Evolutionary conservation across 1,140 invertebrate genomes (phyloP), one percentile per base, ranked within the genome.

Genomic region (Phortica variegata): DNA sequence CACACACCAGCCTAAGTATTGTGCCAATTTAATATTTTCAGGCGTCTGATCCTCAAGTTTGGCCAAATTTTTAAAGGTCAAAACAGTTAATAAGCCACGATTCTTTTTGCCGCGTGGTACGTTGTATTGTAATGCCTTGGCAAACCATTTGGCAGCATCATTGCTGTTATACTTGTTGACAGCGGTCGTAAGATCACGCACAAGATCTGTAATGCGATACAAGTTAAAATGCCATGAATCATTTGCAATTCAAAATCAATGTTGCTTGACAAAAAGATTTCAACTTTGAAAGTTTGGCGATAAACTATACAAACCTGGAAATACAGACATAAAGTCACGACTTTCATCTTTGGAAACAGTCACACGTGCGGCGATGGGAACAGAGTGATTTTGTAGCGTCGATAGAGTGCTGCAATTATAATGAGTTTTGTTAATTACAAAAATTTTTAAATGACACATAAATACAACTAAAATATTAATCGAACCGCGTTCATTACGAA

Each of bases 1-100:
- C 38, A 91, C 81, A 76, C 92, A 95, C 95, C 94, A 98, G 47
- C 92, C 94, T 61, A 97, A 79, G 51, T 96, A 85, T 52, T 90
- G 86, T 0, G 90, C 89, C 19, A 87, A 66, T 60, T 86, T 83
- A 23, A 94, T 75, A 60, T 91, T 90, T 60, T 94, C 89, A 0
- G 87, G 84, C 1, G 87, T 89, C 2, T 88, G 69, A 39, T 83
- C 54, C 38, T 66, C 39, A 0, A 52, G 36, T 33, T 84, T 77
- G 0, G 76, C 77, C 7, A 97, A 71, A 72, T 86, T 82, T 72
- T 85, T 88, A 66, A 91, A 96, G 0, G 92, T 85, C 13, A 88
- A 79, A 0, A 93, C 84, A 1, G 91, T 83, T 0, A 90, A 81
- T 39, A 96, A 76, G 2, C 89, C 93, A 38, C 95, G 80, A 63